Conservation (phyloP, 37 sponge, comb jelly and placozoan species). For the Ianthella basta region DNA sequence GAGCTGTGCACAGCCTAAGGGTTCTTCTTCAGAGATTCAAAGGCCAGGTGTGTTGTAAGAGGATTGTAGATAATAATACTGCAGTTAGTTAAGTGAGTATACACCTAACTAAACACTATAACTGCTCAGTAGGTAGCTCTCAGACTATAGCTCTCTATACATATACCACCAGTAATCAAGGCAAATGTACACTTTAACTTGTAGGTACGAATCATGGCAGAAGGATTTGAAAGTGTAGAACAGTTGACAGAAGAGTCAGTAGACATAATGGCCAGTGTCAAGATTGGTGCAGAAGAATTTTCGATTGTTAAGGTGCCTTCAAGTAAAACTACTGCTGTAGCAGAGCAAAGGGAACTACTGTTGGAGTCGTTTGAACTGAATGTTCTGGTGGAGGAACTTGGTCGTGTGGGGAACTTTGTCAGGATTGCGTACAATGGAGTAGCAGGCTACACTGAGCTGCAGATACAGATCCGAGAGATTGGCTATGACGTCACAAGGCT, state of each 20-base stretch:
- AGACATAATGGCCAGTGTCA: background rate
- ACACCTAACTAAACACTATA: too few species aligned
- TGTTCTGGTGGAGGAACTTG: constrained; percentile 59
- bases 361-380: constrained; percentile 47
- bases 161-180: too few species aligned
- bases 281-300: background rate
- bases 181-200: too few species aligned
- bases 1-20: too few species aligned
- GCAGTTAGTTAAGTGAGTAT: too few species aligned
- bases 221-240: too few species aligned
- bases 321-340: background rate
- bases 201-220: too few species aligned
- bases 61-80: too few species aligned
- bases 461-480: constrained; percentile 46
- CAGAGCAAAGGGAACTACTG: constrained; percentile 14
- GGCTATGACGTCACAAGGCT: constrained; percentile 48
- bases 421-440: constrained; percentile 66
- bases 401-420: constrained; percentile 60
- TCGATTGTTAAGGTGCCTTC: background rate
- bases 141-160: too few species aligned
- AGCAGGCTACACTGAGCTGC: constrained; percentile 51
- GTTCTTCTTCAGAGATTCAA: too few species aligned
- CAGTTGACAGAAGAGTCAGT: background rate
- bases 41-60: too few species aligned
- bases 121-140: too few species aligned